Percentiles rank a stretch among this genome's conserved stretches.
Conservation (phyloP, 2,113 vertebrate species). For the Percina caprodes region DNA sequence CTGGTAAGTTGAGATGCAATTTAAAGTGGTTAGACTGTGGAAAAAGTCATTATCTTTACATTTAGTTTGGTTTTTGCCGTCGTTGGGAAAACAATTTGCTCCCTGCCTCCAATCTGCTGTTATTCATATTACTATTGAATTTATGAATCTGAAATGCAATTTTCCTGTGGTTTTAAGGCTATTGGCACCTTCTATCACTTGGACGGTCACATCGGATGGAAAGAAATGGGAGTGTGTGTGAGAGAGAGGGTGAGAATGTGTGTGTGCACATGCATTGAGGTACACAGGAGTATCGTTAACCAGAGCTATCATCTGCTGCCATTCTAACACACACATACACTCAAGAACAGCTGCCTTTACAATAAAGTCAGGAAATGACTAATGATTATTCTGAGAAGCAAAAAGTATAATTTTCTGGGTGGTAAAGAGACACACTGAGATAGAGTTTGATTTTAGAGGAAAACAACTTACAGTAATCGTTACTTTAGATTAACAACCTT, state of each 20-base stretch:
- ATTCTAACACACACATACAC: slow-evolving; percentile 40
- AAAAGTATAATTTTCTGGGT: slow-evolving; percentile 46
- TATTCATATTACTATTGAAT: slow-evolving; percentile 78
- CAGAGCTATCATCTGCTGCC: slow-evolving; percentile 66
- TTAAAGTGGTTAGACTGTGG: slow-evolving; percentile 60
- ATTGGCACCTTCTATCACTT: slow-evolving; percentile 76
- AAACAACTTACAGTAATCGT: slow-evolving; percentile 43
- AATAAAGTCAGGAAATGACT: slow-evolving; percentile 61
- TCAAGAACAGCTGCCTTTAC: slow-evolving; percentile 70
- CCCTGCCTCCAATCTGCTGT: slow-evolving; percentile 69
- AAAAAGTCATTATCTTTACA: slow-evolving; percentile 76
- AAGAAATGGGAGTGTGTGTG: slow-evolving; percentile 55
- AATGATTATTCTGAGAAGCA: slow-evolving; percentile 49
- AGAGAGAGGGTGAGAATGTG: slow-evolving; percentile 33
- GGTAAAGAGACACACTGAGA: slow-evolving; percentile 43
- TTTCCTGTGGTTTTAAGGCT: slow-evolving; percentile 78
- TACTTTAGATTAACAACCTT: slow-evolving; percentile 46
- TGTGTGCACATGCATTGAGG: slow-evolving; percentile 38
- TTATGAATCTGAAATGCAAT: slow-evolving; percentile 78
- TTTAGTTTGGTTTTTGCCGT: slow-evolving; percentile 60
- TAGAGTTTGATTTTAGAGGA: slow-evolving; percentile 39
- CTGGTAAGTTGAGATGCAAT: slow-evolving; percentile 74
- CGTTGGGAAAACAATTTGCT: slow-evolving; percentile 54
- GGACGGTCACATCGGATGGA: slow-evolving; percentile 63
- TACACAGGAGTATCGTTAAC: slow-evolving; percentile 71